Evolutionary conservation across 2,113 vertebrate genomes (phyloP), one percentile per base, ranked within the genome.

Genomic region (Pleuronectes platessa): DNA sequence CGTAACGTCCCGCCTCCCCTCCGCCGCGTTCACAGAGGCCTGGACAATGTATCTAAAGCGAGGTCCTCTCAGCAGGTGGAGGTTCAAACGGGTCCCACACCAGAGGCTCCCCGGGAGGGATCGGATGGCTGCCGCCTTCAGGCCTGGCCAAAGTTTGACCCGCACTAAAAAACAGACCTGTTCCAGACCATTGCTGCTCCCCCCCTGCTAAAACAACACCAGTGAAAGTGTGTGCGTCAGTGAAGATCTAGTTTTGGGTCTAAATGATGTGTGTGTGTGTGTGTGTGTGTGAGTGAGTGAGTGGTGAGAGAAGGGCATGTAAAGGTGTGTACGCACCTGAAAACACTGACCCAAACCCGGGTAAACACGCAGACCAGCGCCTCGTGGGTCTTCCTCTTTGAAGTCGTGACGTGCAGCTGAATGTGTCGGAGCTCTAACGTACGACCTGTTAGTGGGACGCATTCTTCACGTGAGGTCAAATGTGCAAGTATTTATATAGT

Each of bases 51-150:
- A 95, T 96, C 94, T 94, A 93, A 91, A 96, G 95, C 96, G 94
- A 97, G 94, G 94, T 95, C 92, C 90, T 95, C 96, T 84, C 97
- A 97, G 97, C 96, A 97, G 96, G 97, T 97, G 95, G 94, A 95
- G 94, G 95, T 97, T 98, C 95, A 97, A 96, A 96, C 91, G 90
- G 94, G 93, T 96, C 95, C 96, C 94, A 73, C 95, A 94, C 95
- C 93, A 96, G 92, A 92, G 94, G 91, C 94, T 94, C 94, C 94
- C 95, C 84, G 90, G 95, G 95, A 93, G 94, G 96, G 94, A 96
- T 97, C 95, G 94, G 88, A 96, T 95, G 93, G 95, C 94, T 94
- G 94, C 93, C 88, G 87, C 90, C 83, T 81, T 91, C 47, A 81
- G 93, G 91, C 87, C 93, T 97, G 96, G 95, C 96, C 97, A 96